Evolutionary conservation across 2,113 vertebrate species (phyloP).

Genomic region (Hippocampus barbouri): DNA sequence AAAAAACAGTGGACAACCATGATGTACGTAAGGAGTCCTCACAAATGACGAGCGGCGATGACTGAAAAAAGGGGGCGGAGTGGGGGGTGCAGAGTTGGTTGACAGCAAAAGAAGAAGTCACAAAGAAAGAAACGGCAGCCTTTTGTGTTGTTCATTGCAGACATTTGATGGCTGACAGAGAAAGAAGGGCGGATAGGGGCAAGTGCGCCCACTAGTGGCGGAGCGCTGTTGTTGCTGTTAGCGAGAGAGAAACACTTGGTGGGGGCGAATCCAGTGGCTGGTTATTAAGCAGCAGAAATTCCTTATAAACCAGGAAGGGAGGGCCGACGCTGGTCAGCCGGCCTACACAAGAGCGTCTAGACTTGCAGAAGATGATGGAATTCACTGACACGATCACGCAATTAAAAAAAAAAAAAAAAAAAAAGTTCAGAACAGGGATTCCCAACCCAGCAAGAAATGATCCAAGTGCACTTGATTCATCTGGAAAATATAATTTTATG

Average conservation of each 20-base stretch:
- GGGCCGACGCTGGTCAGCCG: constrained; percentile 52
- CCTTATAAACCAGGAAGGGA: constrained; percentile 27
- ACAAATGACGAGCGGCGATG: constrained; percentile 55
- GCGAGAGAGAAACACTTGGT: constrained; percentile 31
- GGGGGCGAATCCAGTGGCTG: constrained; percentile 48
- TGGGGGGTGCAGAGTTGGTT: constrained; percentile 48
- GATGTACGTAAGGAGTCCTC: background rate
- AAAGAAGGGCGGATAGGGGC: constrained; percentile 26
- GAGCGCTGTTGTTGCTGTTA: constrained; percentile 31
- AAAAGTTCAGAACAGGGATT: constrained; percentile 4
- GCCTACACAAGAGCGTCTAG: constrained; percentile 81
- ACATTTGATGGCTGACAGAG: constrained; percentile 62
- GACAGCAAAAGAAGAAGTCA: constrained; percentile 52
- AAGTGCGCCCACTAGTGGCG: background rate
- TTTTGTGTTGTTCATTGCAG: constrained; percentile 77
- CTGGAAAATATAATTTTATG: background rate
- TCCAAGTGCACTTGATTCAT: background rate
- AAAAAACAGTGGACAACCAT: background rate
- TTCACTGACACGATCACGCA: constrained; percentile 69
- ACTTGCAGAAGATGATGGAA: constrained; percentile 93
- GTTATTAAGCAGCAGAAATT: constrained; percentile 54
- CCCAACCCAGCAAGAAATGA: background rate
- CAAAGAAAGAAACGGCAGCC: constrained; percentile 52
- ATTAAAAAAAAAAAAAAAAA: constrained; percentile 8
- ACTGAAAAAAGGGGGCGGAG: constrained; percentile 22